phyloP scores from a whole-genome alignment of 2,113 vertebrate species.

The Siniperca chuatsi region DNA sequence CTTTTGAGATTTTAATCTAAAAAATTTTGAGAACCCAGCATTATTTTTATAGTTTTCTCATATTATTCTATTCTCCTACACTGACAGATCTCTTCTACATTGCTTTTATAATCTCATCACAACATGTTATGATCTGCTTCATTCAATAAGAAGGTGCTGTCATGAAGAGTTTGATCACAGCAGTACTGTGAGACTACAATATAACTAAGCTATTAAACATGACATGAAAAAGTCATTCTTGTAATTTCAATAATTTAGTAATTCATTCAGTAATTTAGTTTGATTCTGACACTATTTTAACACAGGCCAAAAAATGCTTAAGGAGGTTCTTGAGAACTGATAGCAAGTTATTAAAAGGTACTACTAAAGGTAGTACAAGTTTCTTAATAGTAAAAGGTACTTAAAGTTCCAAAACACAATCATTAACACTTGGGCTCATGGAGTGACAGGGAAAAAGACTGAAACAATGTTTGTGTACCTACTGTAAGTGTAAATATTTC shows the following conservation, averaged over 20 bases:
- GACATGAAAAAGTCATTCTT: neutral
- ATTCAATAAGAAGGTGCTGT: neutral
- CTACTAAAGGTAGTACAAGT: neutral
- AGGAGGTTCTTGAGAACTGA: constrained; percentile 1
- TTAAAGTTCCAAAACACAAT: constrained; percentile 8
- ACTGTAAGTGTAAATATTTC: constrained; percentile 4
- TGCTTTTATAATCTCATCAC: neutral
- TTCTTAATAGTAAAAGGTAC: neutral
- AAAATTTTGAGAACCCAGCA: no score
- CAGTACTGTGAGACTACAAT: neutral
- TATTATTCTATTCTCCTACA: neutral
- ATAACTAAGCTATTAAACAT: neutral
- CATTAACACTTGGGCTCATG: neutral
- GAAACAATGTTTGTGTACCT: neutral
- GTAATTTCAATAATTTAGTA: neutral
- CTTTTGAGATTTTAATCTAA: neutral
- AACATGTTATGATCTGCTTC: neutral
- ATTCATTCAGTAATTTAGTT: constrained; percentile 6
- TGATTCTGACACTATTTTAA: constrained; percentile 5
- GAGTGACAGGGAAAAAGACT: neutral
- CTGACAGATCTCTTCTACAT: neutral
- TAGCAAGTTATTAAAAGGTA: neutral
- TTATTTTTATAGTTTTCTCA: neutral
- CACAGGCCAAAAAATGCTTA: neutral
- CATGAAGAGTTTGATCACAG: neutral